A percentile compares a stretch with the other conserved stretches of the same genome.
These are phyloP conservation scores for Agonum fuliginosum DNA, from an alignment of 2,888 invertebrate species.

Conservation along the genomic window DNA sequence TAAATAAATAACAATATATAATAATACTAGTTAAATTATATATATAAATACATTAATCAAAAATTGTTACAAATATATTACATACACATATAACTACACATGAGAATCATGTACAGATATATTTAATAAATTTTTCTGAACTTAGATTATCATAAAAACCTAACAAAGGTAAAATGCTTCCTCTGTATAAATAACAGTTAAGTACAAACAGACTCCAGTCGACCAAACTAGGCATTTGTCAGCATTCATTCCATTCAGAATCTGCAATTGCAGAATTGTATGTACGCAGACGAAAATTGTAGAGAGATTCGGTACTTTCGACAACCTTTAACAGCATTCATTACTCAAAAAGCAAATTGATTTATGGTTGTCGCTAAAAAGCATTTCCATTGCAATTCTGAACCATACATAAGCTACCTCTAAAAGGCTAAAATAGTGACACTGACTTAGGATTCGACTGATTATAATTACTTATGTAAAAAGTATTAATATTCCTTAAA, in stretches of 20 bases:
- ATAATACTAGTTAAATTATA: background rate
- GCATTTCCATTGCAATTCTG: background rate
- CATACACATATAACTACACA: too few relatives aligned
- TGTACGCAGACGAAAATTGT: background rate
- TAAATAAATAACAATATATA: background rate
- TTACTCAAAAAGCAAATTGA: background rate
- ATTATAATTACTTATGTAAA: slow-evolving; percentile 46
- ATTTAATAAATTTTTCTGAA: slow-evolving; percentile 53
- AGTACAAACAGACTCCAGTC: slow-evolving; percentile 70
- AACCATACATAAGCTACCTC: slow-evolving; percentile 40
- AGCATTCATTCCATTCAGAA: slow-evolving; percentile 63
- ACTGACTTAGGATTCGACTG: slow-evolving; percentile 50
- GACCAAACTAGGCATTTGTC: slow-evolving; percentile 68
- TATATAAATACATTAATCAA: slow-evolving; percentile 1
- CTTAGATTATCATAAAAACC: slow-evolving; percentile 45
- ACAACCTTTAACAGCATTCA: background rate
- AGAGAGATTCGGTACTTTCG: background rate
- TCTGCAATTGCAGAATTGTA: too few relatives aligned
- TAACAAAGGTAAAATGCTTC: slow-evolving; percentile 69
- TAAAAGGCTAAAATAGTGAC: slow-evolving; percentile 54
- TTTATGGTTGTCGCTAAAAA: too few relatives aligned
- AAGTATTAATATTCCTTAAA: slow-evolving; percentile 29
- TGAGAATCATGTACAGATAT: slow-evolving; percentile 42
- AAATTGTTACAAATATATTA: slow-evolving; percentile 1
- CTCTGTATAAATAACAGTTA: slow-evolving; percentile 70